phyloP scores from a whole-genome alignment of 1,140 invertebrate species.

The roundworm (Caenorhabditis elegans) region DNA sequence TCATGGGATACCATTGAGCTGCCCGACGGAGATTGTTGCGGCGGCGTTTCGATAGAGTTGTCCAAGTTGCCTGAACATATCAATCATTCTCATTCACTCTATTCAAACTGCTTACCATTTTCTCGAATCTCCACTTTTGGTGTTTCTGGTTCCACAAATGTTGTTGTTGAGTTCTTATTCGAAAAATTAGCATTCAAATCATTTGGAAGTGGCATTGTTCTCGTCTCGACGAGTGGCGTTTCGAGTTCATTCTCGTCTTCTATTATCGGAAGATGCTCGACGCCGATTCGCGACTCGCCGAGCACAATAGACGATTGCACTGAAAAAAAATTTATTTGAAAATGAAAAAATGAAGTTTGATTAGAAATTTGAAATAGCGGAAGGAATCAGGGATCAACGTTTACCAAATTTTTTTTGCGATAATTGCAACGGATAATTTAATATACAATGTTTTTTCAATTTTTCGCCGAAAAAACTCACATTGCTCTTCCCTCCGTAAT shows the following conservation, averaged over 20 bases:
- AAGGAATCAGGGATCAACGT: no score
- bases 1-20: neutral
- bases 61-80: neutral
- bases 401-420: no score
- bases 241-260: slow-evolving; percentile 37
- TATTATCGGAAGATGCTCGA: slow-evolving; percentile 34
- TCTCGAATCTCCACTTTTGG: neutral
- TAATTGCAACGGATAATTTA: no score
- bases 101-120: neutral
- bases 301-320: slow-evolving; percentile 33
- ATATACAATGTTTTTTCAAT: neutral
- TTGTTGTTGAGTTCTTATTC: neutral
- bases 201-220: slow-evolving; percentile 12
- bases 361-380: no score
- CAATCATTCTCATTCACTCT: neutral
- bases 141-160: neutral
- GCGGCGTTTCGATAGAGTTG: neutral
- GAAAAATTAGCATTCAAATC: slow-evolving; percentile 3
- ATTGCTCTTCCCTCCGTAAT: slow-evolving; percentile 23
- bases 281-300: slow-evolving; percentile 25
- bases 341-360: neutral
- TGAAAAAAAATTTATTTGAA: slow-evolving; percentile 9
- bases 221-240: slow-evolving; percentile 39
- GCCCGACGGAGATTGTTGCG: neutral
- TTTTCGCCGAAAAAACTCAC: neutral